Percentiles rank a stretch among this genome's conserved stretches.
phyloP scores from a whole-genome alignment of 2,113 vertebrate genomes.

The Cololabis saira region DNA sequence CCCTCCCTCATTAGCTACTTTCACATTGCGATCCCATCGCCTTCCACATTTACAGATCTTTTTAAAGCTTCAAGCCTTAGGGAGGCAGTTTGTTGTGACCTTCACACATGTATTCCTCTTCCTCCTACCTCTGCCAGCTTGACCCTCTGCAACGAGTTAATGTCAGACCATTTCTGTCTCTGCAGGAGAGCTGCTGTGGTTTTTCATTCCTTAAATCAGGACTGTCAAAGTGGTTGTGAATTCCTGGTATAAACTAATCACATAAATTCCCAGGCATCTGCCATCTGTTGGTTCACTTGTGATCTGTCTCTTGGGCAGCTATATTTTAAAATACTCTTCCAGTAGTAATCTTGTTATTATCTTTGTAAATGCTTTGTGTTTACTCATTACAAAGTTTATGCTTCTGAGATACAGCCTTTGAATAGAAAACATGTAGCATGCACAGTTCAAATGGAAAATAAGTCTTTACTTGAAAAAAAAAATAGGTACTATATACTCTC shows the following conservation, averaged over 20 bases:
- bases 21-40: too few species aligned
- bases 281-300: constrained; percentile 56
- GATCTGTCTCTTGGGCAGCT: too few species aligned
- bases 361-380: constrained; percentile 59
- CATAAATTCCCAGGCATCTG: constrained; percentile 52
- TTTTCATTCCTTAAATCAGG: constrained; percentile 57
- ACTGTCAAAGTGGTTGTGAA: constrained; percentile 42
- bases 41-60: background rate
- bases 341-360: constrained; percentile 56
- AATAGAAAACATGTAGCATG: constrained; percentile 1
- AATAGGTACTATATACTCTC: background rate
- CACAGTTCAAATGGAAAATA: constrained; percentile 8
- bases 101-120: background rate
- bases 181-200: constrained; percentile 2
- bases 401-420: constrained; percentile 16
- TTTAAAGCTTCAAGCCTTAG: background rate
- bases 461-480: constrained; percentile 5
- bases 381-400: constrained; percentile 33
- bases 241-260: constrained; percentile 27
- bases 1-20: constrained; percentile 29
- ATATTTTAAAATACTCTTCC: constrained; percentile 56
- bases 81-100: background rate
- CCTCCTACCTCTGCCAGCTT: constrained; percentile 4
- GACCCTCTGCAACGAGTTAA: constrained; percentile 5
- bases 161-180: background rate